Evolutionary conservation across 2,797 vertebrate genomes (phyloP).

Genomic region (Galaxias olidus): DNA sequence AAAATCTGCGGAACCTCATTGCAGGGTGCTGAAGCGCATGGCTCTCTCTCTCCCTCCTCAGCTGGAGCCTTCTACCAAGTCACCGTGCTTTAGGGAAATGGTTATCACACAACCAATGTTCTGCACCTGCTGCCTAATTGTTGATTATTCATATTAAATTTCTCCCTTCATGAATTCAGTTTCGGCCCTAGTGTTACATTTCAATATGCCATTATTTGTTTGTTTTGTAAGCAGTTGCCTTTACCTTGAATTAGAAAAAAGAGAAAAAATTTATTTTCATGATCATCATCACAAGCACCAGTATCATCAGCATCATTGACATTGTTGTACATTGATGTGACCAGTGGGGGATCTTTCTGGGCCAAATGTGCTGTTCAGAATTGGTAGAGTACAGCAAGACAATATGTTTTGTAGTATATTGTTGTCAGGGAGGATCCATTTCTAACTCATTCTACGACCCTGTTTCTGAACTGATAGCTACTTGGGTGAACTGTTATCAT

Average conservation of each 20-base stretch:
- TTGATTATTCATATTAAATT: constrained; percentile 59
- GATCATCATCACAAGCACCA: too few relatives aligned
- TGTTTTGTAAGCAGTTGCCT: too few relatives aligned
- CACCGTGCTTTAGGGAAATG: constrained; percentile 3
- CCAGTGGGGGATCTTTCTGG: too few relatives aligned
- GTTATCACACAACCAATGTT: constrained; percentile 28
- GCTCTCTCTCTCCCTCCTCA: constrained; percentile 28
- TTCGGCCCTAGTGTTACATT: constrained; percentile 53
- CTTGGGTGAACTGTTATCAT: constrained; percentile 12
- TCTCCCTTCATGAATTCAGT: constrained; percentile 40
- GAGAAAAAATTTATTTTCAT: too few relatives aligned
- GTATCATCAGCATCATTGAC: too few relatives aligned
- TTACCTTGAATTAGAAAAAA: too few relatives aligned
- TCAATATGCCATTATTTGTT: constrained; percentile 4
- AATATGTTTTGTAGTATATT: not conserved
- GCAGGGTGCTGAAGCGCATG: constrained; percentile 7
- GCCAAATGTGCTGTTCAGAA: too few relatives aligned
- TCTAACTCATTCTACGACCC: not conserved
- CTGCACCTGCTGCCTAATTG: constrained; percentile 30
- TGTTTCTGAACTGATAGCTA: not conserved
- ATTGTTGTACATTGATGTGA: too few relatives aligned
- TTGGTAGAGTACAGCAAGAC: not conserved
- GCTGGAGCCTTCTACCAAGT: not conserved
- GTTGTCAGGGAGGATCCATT: not conserved
- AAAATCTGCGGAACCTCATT: constrained; percentile 38